Evolutionary conservation across 1,140 invertebrate species (phyloP), one percentile per base, ranked within the genome.

Genomic region (Limonius californicus): DNA sequence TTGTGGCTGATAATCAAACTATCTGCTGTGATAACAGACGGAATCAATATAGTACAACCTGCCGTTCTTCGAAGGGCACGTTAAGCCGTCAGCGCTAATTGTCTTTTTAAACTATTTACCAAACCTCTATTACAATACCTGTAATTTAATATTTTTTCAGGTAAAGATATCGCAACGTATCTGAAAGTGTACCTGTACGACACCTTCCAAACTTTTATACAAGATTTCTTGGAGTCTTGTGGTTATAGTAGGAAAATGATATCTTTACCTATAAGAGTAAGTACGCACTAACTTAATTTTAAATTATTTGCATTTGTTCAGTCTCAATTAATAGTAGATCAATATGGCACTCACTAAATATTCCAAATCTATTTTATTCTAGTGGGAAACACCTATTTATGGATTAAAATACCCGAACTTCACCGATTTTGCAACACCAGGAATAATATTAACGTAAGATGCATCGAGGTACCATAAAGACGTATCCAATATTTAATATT

Each of bases 351-450:
- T n/a, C n/a, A n/a, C n/a, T n/a, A n/a, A n/a, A n/a, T n/a, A n/a
- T n/a, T n/a, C n/a, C n/a, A n/a, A n/a, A n/a, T n/a, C n/a, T n/a
- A 27, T 9, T 27, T 27, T 27, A 50, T 50, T 55, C n/a, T 70
- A 85, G 81, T 78, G 84, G 64, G 79, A 82, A 65, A 64, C 66
- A 21, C 74, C 72, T 67, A 83, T 98, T 67, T 97, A 97, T 77
- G 95, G 94, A 54, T 86, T 87, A 19, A 85, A 83, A 67, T 84
- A 90, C 68, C 92, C 94, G 16, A 93, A 90, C 60, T 97, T 97
- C 73, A 95, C 92, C 1, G 91, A 97, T 77, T 98, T 97, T 77
- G 95, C 96, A 64, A 94, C 94, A 21, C 94, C 95, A 32, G 95
- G 95, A 67, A 90, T 97, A 57, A 94, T 97, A 72, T 79, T 97